These are phyloP conservation scores for Lissocephala sabroskyi DNA, from an alignment of 2,888 invertebrate species.

Conservation along the genomic window DNA sequence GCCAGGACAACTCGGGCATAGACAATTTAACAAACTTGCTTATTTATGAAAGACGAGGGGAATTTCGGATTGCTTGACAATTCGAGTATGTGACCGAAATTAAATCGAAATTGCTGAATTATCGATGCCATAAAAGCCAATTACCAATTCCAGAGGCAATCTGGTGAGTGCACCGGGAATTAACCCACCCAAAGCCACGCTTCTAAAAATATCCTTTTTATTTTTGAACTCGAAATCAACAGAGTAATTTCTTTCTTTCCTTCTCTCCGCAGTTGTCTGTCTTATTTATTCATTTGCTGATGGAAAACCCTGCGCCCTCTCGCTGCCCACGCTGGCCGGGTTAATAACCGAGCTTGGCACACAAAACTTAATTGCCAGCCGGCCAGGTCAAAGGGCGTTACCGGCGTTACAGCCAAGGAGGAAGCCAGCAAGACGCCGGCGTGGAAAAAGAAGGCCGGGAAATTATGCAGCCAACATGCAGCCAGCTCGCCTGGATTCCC, in stretches of 20 bases:
- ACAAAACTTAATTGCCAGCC: constrained; percentile 64
- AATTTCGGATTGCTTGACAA: constrained; percentile 36
- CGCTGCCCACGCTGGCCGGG: too few species aligned
- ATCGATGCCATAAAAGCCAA: constrained; percentile 32
- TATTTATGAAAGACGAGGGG: constrained; percentile 54
- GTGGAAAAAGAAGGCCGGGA: constrained; percentile 7
- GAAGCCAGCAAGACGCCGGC: background rate
- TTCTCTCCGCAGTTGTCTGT: too few species aligned
- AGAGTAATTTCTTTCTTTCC: too few species aligned
- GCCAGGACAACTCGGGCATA: constrained; percentile 21
- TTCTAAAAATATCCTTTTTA: too few species aligned
- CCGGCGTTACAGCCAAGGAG: background rate
- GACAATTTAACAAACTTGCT: constrained; percentile 57
- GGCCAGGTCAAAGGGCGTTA: constrained; percentile 18
- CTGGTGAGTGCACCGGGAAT: too few species aligned
- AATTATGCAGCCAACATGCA: constrained; percentile 38
- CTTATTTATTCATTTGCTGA: too few species aligned
- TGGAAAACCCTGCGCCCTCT: too few species aligned
- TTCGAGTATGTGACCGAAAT: constrained; percentile 34
- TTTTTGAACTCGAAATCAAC: too few species aligned
- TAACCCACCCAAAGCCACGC: too few species aligned
- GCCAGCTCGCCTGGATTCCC: too few species aligned
- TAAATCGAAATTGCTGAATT: constrained; percentile 33
- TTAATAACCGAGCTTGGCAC: constrained; percentile 59
- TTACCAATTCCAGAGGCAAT: too few species aligned